Percentiles rank a stretch among this genome's conserved stretches.
Evolutionary conservation across 2,888 invertebrate species (phyloP).

Genomic region (Orthosia gothica): DNA sequence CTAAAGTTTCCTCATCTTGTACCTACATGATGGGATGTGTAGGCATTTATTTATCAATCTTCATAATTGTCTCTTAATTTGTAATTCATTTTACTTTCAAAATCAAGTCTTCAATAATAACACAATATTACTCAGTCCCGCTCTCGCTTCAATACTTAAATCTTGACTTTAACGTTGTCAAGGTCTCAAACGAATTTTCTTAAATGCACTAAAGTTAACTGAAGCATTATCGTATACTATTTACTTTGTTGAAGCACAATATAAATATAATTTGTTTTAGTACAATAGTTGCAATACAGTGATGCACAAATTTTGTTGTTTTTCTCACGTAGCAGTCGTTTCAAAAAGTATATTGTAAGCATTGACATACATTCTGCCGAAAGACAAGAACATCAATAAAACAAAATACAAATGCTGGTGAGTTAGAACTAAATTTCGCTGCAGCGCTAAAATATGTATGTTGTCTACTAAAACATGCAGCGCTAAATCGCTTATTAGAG

Average conservation of each 20-base stretch:
- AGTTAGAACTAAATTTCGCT: no score
- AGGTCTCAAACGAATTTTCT: conserved; percentile 68
- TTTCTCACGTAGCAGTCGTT: conserved; percentile 17
- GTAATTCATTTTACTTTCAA: not conserved
- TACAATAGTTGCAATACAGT: not conserved
- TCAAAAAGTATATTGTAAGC: conserved; percentile 22
- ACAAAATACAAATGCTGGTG: no score
- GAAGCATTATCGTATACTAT: conserved; percentile 1
- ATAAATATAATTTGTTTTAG: conserved; percentile 18
- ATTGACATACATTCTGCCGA: no score
- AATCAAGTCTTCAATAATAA: not conserved
- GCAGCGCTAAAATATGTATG: no score
- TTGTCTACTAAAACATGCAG: no score
- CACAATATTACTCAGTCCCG: not conserved
- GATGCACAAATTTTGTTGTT: conserved; percentile 13
- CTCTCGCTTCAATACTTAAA: conserved; percentile 18
- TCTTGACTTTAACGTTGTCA: conserved; percentile 58
- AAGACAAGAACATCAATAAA: no score
- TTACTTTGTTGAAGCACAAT: conserved; percentile 27
- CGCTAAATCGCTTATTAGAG: no score
- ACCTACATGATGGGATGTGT: not conserved
- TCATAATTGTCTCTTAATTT: not conserved
- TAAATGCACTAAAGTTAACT: conserved; percentile 41
- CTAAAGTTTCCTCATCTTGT: no score
- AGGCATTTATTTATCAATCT: not conserved